phyloP scores from a whole-genome alignment of 1,140 invertebrate species.

The Drosophila hydei region DNA sequence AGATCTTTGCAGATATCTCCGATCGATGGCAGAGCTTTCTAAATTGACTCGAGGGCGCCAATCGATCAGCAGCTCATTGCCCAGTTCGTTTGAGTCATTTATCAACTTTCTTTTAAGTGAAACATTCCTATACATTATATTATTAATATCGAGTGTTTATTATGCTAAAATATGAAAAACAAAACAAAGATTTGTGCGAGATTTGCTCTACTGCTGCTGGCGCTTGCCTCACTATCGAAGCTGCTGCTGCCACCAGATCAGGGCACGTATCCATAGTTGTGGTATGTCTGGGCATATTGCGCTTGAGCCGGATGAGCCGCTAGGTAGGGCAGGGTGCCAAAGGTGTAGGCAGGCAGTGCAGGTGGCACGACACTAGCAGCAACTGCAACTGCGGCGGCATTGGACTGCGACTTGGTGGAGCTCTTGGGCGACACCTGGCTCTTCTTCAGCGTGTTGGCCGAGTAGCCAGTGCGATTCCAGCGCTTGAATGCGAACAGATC shows the following conservation, averaged over 20 bases:
- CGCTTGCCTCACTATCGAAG: slow-evolving; percentile 3
- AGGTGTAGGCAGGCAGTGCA: slow-evolving; percentile 73
- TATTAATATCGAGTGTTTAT: slow-evolving; percentile 48
- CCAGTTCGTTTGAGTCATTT: slow-evolving; percentile 23
- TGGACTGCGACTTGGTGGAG: slow-evolving; percentile 56
- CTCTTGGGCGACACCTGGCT: slow-evolving; percentile 62
- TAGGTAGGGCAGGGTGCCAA: slow-evolving; percentile 74
- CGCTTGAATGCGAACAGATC: slow-evolving; percentile 68
- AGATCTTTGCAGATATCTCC: neutral
- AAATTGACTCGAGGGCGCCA: slow-evolving; percentile 17
- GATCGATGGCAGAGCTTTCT: slow-evolving; percentile 54
- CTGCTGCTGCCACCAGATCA: slow-evolving; percentile 24
- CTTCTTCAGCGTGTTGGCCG: slow-evolving; percentile 62
- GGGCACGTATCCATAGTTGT: slow-evolving; percentile 81
- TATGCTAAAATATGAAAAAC: slow-evolving; percentile 59
- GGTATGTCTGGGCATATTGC: slow-evolving; percentile 75
- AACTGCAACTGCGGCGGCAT: slow-evolving; percentile 15
- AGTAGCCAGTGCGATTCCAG: slow-evolving; percentile 50
- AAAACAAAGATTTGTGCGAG: slow-evolving; percentile 45
- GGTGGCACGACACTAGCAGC: slow-evolving; percentile 32
- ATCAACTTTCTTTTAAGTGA: slow-evolving; percentile 34
- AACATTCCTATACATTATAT: slow-evolving; percentile 15
- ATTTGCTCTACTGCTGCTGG: slow-evolving; percentile 9
- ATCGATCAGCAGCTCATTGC: neutral
- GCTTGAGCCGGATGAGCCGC: slow-evolving; percentile 67